Base-by-base conservation (phyloP, 2,113 vertebrate genomes). In the Odocoileus hemionus region DNA sequence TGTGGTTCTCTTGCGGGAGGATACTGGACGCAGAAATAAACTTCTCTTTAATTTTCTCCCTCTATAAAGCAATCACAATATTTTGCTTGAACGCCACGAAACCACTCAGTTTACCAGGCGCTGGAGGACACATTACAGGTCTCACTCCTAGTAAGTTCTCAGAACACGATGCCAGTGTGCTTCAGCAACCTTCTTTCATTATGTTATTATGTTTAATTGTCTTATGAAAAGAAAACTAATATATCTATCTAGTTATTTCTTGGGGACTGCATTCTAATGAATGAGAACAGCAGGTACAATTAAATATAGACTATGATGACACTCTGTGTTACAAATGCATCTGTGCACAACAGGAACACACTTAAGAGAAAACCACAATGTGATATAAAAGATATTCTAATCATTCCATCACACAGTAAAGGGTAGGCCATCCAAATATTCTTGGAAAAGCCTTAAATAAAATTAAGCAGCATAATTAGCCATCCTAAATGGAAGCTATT, bases 381-480 rank as follows among this genome's bases (percentile, higher is more conserved):
- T 0, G 3, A 80, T 23, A 95, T 92, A 83, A 93, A 97, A 96
- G 95, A 84, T 95, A 97, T 76, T 93, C 86, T 96, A 89, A 97
- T 94, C 97, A 93, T 83, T 79, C 57, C 28, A 89, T 87, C 89
- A 93, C 55, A 57, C 84, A 85, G 94, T 95, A 95, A 96, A 97
- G 94, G 64, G 88, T 74, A 96, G 93, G 96, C 79, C 94, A 95
- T 58, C 95, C 94, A 97, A 86, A 94, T 89, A 97, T 95, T 91
- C 96, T 91, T 88, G 83, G 82, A 94, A 96, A 96, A 90, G 94
- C 93, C 94, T 97, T 97, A 96, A 98, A 98, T 97, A 98, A 97
- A 94, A 97, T 89, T 96, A 98, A 98, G 86, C 67, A 76, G 96
- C 89, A 74, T 95, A 87, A 97, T 95, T 30, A 95, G 94, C 86